Base-by-base conservation (phyloP, 2,888 invertebrate species). In the Galerucella calmariensis region DNA sequence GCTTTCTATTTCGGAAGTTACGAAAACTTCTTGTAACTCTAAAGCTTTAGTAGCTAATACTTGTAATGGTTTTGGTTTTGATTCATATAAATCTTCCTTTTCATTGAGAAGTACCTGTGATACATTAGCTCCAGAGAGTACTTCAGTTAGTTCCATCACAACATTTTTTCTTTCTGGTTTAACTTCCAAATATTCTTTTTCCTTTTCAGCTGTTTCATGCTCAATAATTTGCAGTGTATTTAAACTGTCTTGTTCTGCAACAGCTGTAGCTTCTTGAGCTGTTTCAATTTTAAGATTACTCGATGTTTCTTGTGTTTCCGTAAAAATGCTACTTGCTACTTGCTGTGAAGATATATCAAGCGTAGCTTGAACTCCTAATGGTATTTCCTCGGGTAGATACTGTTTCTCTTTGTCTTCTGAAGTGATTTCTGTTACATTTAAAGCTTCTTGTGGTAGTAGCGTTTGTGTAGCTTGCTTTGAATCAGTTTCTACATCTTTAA, bases 161-260 rank as follows among this genome's bases (percentile, higher is more conserved):
- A 88, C 88, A 76, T 81, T 79, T 79, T 88, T 86, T 11, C 78
- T 74, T 68, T 87, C 86, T 46, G 86, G 86, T 78, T 82, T 79
- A 10, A 81, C 71, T 66, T 84, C 82, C n/a, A 83, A 69, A 75
- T 84, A 82, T 3, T 88, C 86, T 6, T 81, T 78, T 87, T 90
- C 90, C 78, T 87, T 88, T 77, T 91, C 91, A 48, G 85, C 88
- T 67, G 86, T 82, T 79, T 89, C 84, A 46, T 87, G 84, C 84
- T 92, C 90, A 14, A 87, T 88, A 12, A 92, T 84, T 73, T 90
- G 88, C 24, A 82, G 10, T 82, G 91, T 89, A 83, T 90, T 90
- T 70, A 89, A 86, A 46, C 88, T 87, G 59, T 88, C 86, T 80
- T 88, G 90, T 71, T 87, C 88, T n/a, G 87, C 75, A 78, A 84